Evolutionary conservation across 1,140 invertebrate genomes (phyloP).

Genomic region (Cherax destructor): DNA sequence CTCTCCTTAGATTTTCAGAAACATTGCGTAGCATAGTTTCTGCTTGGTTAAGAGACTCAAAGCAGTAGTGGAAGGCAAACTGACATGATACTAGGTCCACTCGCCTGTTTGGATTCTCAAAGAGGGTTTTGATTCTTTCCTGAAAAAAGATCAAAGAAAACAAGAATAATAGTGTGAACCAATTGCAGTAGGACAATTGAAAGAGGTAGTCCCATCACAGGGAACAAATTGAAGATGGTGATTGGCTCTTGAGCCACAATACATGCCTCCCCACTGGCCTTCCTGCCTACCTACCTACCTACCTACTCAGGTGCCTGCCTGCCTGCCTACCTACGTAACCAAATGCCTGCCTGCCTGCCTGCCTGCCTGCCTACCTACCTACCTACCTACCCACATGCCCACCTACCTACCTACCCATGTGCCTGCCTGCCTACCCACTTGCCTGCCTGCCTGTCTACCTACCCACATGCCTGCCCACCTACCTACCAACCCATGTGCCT

Average conservation of each 20-base stretch:
- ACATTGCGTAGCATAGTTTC: conserved; percentile 95
- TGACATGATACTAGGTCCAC: conserved; percentile 97
- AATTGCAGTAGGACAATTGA: not conserved
- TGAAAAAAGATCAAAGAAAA: conserved; percentile 73
- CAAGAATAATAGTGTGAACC: not conserved
- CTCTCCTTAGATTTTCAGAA: conserved; percentile 88
- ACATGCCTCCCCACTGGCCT: not conserved
- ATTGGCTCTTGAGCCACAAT: not conserved
- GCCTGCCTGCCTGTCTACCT: no score
- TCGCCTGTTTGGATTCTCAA: conserved; percentile 83
- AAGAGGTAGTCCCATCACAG: not conserved
- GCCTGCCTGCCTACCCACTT: no score
- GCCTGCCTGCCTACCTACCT: not conserved
- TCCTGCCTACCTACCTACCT: not conserved
- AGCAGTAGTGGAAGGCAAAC: conserved; percentile 98
- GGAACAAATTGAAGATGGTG: not conserved
- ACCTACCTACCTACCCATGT: no score
- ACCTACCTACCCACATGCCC: no score
- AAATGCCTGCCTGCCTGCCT: not conserved
- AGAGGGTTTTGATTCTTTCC: conserved; percentile 83
- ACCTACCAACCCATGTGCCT: no score
- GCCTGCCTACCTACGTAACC: no score
- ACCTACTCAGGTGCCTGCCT: no score
- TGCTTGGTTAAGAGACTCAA: conserved; percentile 94
- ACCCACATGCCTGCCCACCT: no score